These are phyloP conservation scores for Aurelia coerulea DNA, from an alignment of 30 jellyfish, hydroid and myxozoan genomes.

Conservation along the genomic window DNA sequence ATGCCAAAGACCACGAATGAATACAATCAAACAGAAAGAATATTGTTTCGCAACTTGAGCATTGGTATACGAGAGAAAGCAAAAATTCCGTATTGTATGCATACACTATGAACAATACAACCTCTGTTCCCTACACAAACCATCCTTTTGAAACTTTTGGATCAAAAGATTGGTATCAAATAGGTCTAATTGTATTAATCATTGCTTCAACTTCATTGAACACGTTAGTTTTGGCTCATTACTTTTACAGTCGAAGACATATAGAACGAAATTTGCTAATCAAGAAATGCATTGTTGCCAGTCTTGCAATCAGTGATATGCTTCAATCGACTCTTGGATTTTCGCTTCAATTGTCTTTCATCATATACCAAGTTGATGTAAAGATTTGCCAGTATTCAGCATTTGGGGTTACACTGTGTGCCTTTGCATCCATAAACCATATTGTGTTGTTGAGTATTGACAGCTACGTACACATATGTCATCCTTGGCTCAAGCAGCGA, in stretches of 20 bases:
- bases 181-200: too few species aligned
- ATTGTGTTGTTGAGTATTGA: constrained; percentile 13
- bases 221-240: not conserved
- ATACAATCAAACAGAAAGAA: too few species aligned
- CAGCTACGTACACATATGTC: constrained; percentile 27
- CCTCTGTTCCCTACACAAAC: too few species aligned
- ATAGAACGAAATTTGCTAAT: constrained; percentile 1
- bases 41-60: too few species aligned
- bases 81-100: too few species aligned
- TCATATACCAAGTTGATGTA: not conserved
- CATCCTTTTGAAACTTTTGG: too few species aligned
- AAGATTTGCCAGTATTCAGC: constrained; percentile 35
- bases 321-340: constrained; percentile 17
- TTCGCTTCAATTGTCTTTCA: constrained; percentile 18
- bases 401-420: constrained; percentile 16
- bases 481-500: constrained; percentile 26
- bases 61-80: too few species aligned
- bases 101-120: too few species aligned
- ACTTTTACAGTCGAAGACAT: not conserved
- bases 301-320: constrained; percentile 25
- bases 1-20: too few species aligned
- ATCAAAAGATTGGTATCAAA: too few species aligned
- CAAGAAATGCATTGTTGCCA: constrained; percentile 9
- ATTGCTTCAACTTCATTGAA: not conserved
- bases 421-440: constrained; percentile 19